These are phyloP conservation scores for Drosophila vallismaia DNA, from an alignment of 2,888 invertebrate genomes.

Conservation along the genomic window DNA sequence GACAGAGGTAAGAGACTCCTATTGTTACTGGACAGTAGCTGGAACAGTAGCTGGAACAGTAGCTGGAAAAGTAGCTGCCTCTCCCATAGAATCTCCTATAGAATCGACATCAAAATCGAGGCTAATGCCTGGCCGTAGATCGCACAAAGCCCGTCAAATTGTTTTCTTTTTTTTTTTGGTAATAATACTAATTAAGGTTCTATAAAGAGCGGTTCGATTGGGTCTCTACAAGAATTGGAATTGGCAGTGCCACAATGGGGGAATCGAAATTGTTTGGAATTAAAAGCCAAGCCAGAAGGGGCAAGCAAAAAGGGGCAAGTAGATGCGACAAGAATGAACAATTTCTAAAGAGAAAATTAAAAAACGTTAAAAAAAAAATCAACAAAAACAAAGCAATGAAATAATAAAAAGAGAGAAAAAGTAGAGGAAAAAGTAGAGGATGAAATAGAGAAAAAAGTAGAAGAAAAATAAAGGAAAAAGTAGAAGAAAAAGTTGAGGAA, in stretches of 20 bases:
- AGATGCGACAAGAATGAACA: conserved; percentile 52
- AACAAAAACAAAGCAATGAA: conserved; percentile 1
- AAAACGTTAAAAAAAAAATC: conserved; percentile 8
- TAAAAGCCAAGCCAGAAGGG: conserved; percentile 18
- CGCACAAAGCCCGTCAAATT: conserved; percentile 67
- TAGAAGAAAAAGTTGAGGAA: too few relatives aligned
- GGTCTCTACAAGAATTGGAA: conserved; percentile 19
- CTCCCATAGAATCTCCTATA: conserved; percentile 11
- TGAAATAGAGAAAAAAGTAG: too few relatives aligned
- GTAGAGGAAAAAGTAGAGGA: too few relatives aligned
- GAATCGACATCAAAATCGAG: conserved; percentile 52
- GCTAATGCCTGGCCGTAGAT: conserved; percentile 60
- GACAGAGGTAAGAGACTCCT: too few relatives aligned
- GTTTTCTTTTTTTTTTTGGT: conserved; percentile 67
- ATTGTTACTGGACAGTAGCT: too few relatives aligned
- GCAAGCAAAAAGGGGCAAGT: too few relatives aligned
- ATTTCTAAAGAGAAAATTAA: conserved; percentile 67
- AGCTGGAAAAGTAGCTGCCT: conserved; percentile 2
- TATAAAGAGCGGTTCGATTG: conserved; percentile 32
- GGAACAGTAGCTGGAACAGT: conserved; percentile 15
- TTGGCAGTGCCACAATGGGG: conserved; percentile 25
- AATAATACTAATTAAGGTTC: conserved; percentile 73
- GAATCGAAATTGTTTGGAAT: too few relatives aligned
- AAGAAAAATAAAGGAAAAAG: too few relatives aligned
- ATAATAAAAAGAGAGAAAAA: too few relatives aligned